Conservation (phyloP, 2,113 vertebrate species). For the Daphoenositta chrysoptera region DNA sequence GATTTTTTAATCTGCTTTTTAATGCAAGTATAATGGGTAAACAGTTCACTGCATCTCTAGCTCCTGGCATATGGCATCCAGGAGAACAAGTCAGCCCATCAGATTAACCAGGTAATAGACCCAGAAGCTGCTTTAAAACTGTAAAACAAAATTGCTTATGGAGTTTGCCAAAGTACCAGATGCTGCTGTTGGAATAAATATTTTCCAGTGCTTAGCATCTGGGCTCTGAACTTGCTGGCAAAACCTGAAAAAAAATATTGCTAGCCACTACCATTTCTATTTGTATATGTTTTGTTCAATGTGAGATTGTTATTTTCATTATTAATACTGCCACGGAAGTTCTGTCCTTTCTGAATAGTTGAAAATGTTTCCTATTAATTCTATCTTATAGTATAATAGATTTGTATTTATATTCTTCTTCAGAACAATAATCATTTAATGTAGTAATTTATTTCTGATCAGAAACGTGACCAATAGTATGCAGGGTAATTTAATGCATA, state of each 20-base stretch:
- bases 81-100: constrained; percentile 67
- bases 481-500: not conserved
- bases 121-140: constrained; percentile 68
- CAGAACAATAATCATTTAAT: not conserved
- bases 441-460: not conserved
- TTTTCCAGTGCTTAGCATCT: constrained; percentile 72
- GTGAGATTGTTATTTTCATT: not conserved
- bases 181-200: constrained; percentile 69
- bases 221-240: constrained; percentile 38
- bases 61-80: constrained; percentile 69
- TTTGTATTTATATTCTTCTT: not conserved
- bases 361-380: not conserved
- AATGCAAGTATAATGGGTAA: constrained; percentile 52
- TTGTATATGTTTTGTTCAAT: not conserved
- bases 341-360: not conserved
- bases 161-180: constrained; percentile 70
- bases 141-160: constrained; percentile 73
- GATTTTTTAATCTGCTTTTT: constrained; percentile 54
- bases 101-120: constrained; percentile 76
- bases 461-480: not conserved
- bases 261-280: not conserved
- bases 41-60: constrained; percentile 53
- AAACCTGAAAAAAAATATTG: not conserved
- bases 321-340: not conserved
- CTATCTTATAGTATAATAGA: not conserved